Evolutionary conservation across 2,888 invertebrate genomes (phyloP), one percentile per base, ranked within the genome.

Genomic region (Diloba caeruleocephala): DNA sequence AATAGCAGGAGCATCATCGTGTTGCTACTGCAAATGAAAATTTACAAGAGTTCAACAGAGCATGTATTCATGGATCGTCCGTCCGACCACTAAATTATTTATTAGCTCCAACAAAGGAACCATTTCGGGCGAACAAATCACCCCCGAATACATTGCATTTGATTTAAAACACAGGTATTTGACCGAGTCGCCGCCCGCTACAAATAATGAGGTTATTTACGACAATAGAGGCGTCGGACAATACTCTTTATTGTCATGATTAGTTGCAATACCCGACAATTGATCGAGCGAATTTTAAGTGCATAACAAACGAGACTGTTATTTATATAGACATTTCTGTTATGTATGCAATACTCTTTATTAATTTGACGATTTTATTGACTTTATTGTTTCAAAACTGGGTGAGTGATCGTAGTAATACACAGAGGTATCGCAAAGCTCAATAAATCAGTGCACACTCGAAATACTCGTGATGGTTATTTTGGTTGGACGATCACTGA

Each of bases 141-240:
- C 76, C 71, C 71, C 76, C 74, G 72, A 82, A 79, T 74, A 78
- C 78, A 82, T 82, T 79, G 79, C 64, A 78, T 83, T 82, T 88
- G 85, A 89, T 89, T 89, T 87, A 81, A 85, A 87, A 81, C 77
- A 73, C 87, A 90, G 89, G 89, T 90, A 89, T 87, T 89, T 90
- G 89, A 89, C 89, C 90, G 89, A 81, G 72, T 80, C 78, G 73
- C 75, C 71, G 64, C 76, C 81, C 72, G 76, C 55, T 61, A 65
- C 68, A 74, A 76, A 79, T 85, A 87, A 90, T 84, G 81, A 85
- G 68, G 73, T 79, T 87, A 87, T 86, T 87, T 86, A 86, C 74
- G 82, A 81, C 75, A 74, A 75, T 80, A 81, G 74, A 79, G 64
- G 76, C 78, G 71, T 63, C 73, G 46, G 63, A 75, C 75, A 52